Conservation (phyloP, 2,113 vertebrate genomes). For the Zingel zingel region DNA sequence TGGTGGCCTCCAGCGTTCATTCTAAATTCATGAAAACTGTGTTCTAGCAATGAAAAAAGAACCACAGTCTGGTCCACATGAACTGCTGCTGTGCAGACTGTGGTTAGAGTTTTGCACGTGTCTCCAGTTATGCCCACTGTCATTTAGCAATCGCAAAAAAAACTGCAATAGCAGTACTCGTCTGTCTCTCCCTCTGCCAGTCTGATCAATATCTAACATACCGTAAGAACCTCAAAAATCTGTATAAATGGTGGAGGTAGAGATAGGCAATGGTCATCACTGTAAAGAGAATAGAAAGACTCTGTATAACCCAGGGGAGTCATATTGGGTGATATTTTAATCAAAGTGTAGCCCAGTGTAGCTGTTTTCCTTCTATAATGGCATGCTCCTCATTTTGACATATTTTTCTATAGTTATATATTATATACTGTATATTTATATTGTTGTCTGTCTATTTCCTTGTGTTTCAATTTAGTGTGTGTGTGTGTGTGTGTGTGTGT, state of each 20-base stretch:
- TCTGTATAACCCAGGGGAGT: neutral
- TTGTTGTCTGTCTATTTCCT: neutral
- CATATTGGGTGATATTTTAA: slow-evolving; percentile 43
- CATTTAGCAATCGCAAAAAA: too few species aligned
- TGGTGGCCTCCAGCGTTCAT: slow-evolving; percentile 32
- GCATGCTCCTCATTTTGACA: slow-evolving; percentile 13
- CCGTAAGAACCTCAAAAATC: slow-evolving; percentile 23
- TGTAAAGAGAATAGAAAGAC: neutral
- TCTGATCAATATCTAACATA: slow-evolving; percentile 57
- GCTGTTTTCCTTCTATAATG: neutral
- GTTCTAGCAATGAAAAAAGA: too few species aligned
- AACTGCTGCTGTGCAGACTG: too few species aligned
- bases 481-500: too few species aligned
- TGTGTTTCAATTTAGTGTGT: slow-evolving; percentile 7
- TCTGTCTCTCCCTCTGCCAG: slow-evolving; percentile 26
- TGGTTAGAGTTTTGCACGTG: too few species aligned
- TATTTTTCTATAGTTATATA: neutral
- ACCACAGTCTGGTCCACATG: too few species aligned
- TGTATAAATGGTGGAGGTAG: neutral
- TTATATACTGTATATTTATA: too few species aligned
- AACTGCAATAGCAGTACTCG: too few species aligned
- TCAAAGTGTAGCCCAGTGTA: slow-evolving; percentile 19
- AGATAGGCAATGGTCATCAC: slow-evolving; percentile 27
- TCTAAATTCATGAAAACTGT: slow-evolving; percentile 36
- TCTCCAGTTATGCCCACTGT: too few species aligned